A percentile compares a stretch with the other conserved stretches of the same genome.
Conservation (phyloP, 2,888 invertebrate species). For the Leucania comma region DNA sequence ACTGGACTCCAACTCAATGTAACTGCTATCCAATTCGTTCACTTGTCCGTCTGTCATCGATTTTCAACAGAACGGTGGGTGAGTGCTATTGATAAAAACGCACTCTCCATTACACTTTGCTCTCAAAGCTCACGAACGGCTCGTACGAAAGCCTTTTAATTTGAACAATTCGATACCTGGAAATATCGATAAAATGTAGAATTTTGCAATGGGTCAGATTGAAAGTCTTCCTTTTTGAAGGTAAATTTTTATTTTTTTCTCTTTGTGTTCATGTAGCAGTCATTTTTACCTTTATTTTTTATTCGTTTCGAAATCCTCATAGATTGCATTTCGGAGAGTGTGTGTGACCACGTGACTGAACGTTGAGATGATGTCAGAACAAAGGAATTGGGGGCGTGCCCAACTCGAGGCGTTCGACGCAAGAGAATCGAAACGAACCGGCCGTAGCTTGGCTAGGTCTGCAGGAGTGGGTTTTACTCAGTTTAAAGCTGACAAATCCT, state of each 20-base stretch:
- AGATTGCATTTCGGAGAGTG: no score
- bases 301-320: no score
- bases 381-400: no score
- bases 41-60: constrained; percentile 6
- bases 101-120: not conserved
- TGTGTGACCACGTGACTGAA: no score
- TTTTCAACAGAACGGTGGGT: not conserved
- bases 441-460: no score
- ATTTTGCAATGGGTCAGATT: not conserved
- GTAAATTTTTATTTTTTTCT: not conserved
- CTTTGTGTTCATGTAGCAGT: not conserved
- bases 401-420: no score
- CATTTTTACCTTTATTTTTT: not conserved
- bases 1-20: not conserved
- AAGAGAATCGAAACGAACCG: no score
- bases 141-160: constrained; percentile 20
- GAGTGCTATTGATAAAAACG: constrained; percentile 5
- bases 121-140: constrained; percentile 7
- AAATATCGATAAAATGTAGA: not conserved
- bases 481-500: no score
- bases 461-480: no score
- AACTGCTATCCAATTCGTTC: not conserved
- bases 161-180: constrained; percentile 1
- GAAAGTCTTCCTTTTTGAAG: not conserved
- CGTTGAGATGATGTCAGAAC: no score